Evolutionary conservation across 1,140 invertebrate genomes (phyloP), one percentile per base, ranked within the genome.

Genomic region (Anadara kagoshimensis): DNA sequence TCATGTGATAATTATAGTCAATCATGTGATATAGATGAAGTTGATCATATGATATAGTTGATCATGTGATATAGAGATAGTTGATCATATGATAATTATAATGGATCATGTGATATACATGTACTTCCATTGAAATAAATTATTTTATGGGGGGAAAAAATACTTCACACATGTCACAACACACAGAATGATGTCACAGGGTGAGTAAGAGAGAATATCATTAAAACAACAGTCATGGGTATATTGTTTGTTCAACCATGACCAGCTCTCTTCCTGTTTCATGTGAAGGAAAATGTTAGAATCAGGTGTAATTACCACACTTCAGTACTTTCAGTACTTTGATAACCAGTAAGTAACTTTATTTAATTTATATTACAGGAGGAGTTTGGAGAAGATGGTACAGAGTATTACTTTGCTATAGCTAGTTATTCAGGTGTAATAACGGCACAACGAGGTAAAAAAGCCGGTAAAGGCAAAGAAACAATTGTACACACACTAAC

Each of bases 381-480:
- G 54, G 93, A 93, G 83, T 96, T 96, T 88, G 93, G 93, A 11
- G 93, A 95, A 65, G 92, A 93, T 69, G 95, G 95, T 51, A 95
- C 94, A n/a, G 93, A 94, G 85, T 96, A 94, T 5, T 92, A 93
- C 80, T 96, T 96, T 86, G 85, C 90, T 29, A 82, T 94, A 12
- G 90, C 82, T 5, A 90, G 78, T 36, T 81, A 83, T 36, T 73
- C 80, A 63, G 87, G 83, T 1, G 91, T 90, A 68, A 94, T 94
- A 49, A 91, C 91, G 83, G 92, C 93, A 3, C 85, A 90, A 5
- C 92, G 91, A 63, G 89, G 89, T 65, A 51, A 53, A 20, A 53
- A 45, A 41, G 51, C 62, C 14, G 90, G 90, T 8, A 88, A 84
- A 66, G 58, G 85, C 20, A 81, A 78, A 43, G 78, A 81, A 12